Percentiles rank a stretch among this genome's conserved stretches.
phyloP scores from a whole-genome alignment of 2,888 invertebrate genomes.

The Clostera curtula region DNA sequence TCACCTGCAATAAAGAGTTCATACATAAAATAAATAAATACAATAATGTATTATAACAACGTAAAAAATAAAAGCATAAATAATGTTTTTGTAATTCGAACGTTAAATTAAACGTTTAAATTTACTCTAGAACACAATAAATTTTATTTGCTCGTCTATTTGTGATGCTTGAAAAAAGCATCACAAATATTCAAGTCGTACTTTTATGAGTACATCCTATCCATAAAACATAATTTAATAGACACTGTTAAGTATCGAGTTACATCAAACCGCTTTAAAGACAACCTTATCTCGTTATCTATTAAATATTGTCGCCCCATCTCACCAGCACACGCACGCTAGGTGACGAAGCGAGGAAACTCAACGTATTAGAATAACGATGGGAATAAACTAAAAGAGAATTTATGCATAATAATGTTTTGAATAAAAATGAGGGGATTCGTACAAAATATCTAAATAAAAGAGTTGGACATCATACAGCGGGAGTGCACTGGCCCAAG shows the following conservation, averaged over 20 bases:
- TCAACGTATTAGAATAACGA: constrained; percentile 64
- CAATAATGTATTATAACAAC: too few species aligned
- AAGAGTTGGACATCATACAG: constrained; percentile 61
- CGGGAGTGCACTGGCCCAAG: constrained; percentile 39
- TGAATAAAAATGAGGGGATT: constrained; percentile 67
- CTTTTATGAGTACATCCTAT: constrained; percentile 24
- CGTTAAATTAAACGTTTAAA: constrained; percentile 3
- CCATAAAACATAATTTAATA: constrained; percentile 56
- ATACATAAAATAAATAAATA: too few species aligned
- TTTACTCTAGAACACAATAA: constrained; percentile 3
- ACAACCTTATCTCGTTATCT: constrained; percentile 61
- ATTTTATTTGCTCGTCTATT: constrained; percentile 10
- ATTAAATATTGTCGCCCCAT: constrained; percentile 63
- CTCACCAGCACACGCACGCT: constrained; percentile 39
- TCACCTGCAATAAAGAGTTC: too few species aligned
- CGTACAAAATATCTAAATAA: constrained; percentile 69
- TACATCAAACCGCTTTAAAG: constrained; percentile 61
- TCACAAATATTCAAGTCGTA: constrained; percentile 23
- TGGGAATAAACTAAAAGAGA: constrained; percentile 64
- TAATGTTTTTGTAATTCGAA: too few species aligned
- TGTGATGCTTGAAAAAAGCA: constrained; percentile 7
- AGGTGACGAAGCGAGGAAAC: constrained; percentile 61
- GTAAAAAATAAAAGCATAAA: too few species aligned
- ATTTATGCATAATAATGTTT: constrained; percentile 69
- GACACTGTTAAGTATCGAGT: constrained; percentile 50